A percentile compares a stretch with the other conserved stretches of the same genome.
phyloP scores from a whole-genome alignment of 1,140 invertebrate genomes.

The Ips typographus region DNA sequence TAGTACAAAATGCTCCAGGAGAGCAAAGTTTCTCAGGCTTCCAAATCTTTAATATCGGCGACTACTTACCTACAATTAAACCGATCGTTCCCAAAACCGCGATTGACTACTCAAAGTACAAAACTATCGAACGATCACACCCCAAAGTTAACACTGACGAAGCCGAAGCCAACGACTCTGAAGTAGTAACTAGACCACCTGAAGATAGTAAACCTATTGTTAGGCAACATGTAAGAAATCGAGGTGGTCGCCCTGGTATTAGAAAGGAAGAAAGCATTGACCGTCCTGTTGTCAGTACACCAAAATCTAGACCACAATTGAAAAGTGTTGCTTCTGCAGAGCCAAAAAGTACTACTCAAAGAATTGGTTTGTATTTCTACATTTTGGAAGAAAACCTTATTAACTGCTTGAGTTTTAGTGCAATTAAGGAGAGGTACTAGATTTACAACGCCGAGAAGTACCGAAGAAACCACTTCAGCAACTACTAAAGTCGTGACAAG shows the following conservation, averaged over 20 bases:
- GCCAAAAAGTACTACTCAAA: slow-evolving; percentile 14
- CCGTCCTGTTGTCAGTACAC: background rate
- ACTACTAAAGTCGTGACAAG: background rate
- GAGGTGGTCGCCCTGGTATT: background rate
- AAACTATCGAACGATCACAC: slow-evolving; percentile 45
- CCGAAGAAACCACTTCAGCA: background rate
- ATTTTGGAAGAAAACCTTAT: background rate
- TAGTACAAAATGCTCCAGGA: slow-evolving; percentile 43
- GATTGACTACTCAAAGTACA: slow-evolving; percentile 50
- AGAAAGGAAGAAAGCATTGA: slow-evolving; percentile 12
- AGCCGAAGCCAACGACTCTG: slow-evolving; percentile 4
- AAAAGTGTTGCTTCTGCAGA: background rate
- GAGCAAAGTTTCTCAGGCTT: slow-evolving; percentile 33
- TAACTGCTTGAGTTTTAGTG: slow-evolving; percentile 5
- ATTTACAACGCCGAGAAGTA: slow-evolving; percentile 12
- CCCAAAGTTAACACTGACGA: slow-evolving; percentile 17
- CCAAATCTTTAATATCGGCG: slow-evolving; percentile 47
- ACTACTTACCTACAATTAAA: slow-evolving; percentile 46
- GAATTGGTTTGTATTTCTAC: slow-evolving; percentile 5
- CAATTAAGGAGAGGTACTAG: slow-evolving; percentile 22
- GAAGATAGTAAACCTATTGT: background rate
- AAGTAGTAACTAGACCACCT: slow-evolving; percentile 1
- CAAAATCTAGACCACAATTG: background rate
- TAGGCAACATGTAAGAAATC: background rate
- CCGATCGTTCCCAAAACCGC: slow-evolving; percentile 43